A percentile compares a stretch with the other conserved stretches of the same genome.
These are phyloP conservation scores for Luperina testacea DNA, from an alignment of 2,888 invertebrate genomes.

Conservation along the genomic window DNA sequence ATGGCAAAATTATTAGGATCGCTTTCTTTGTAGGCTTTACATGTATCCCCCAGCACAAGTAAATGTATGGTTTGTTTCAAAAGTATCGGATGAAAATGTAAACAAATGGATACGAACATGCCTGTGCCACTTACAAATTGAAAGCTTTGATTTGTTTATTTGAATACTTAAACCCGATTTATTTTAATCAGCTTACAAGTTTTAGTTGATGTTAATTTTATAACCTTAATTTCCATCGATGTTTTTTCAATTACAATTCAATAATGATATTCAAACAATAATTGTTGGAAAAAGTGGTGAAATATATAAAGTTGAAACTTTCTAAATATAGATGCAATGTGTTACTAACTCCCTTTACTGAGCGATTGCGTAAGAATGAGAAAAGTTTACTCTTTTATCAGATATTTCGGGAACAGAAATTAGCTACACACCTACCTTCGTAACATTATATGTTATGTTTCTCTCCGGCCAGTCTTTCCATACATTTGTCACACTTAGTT, in stretches of 20 bases:
- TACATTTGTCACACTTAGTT: neutral
- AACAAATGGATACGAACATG: neutral
- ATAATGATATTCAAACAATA: neutral
- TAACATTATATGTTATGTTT: neutral
- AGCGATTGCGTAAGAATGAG: neutral
- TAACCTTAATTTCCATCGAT: neutral
- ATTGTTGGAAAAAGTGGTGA: neutral
- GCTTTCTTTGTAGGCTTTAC: constrained; percentile 21
- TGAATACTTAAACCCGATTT: neutral
- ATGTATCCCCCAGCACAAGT: neutral
- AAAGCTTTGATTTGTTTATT: neutral
- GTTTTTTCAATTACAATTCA: neutral
- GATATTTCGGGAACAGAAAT: too few relatives aligned
- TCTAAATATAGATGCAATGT: neutral
- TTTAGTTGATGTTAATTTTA: too few relatives aligned
- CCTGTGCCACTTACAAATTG: neutral
- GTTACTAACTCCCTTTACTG: neutral
- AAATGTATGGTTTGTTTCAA: neutral
- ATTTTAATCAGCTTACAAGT: neutral
- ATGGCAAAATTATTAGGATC: constrained; percentile 35
- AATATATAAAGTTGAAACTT: neutral
- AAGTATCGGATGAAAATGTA: neutral
- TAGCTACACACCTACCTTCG: neutral
- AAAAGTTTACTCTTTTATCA: neutral
- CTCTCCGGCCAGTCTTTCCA: neutral